Evolutionary conservation across 2,113 vertebrate genomes (phyloP).

Genomic region (Asarcornis scutulata): DNA sequence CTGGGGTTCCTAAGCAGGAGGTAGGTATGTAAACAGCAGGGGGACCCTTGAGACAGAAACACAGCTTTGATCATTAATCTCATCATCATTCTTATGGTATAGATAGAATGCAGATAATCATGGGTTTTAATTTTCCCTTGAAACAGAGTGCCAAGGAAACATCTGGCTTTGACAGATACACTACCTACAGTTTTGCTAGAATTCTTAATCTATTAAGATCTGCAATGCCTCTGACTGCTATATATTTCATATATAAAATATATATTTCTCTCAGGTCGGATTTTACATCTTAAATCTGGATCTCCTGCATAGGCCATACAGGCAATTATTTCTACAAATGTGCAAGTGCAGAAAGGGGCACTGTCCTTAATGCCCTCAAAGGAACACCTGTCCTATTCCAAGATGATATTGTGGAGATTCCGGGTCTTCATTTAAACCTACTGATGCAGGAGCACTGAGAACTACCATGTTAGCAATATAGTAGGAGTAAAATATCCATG

Average conservation of each 20-base stretch:
- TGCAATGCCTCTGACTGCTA: neutral
- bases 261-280: neutral
- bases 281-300: neutral
- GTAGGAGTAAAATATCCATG: neutral
- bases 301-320: neutral
- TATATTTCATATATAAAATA: neutral
- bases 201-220: neutral
- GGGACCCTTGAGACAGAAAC: neutral
- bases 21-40: neutral
- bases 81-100: neutral
- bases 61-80: conserved; percentile 23
- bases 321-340: neutral
- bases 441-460: neutral
- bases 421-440: neutral
- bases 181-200: neutral
- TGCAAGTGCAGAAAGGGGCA: neutral
- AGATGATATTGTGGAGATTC: neutral
- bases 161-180: neutral
- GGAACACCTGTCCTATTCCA: neutral
- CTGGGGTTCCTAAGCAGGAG: neutral
- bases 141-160: neutral
- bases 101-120: conserved; percentile 5
- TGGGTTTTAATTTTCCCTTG: neutral
- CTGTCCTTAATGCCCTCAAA: neutral
- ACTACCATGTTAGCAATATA: neutral